phyloP scores from a whole-genome alignment of 2,888 invertebrate genomes.

The Autographa pulchrina region DNA sequence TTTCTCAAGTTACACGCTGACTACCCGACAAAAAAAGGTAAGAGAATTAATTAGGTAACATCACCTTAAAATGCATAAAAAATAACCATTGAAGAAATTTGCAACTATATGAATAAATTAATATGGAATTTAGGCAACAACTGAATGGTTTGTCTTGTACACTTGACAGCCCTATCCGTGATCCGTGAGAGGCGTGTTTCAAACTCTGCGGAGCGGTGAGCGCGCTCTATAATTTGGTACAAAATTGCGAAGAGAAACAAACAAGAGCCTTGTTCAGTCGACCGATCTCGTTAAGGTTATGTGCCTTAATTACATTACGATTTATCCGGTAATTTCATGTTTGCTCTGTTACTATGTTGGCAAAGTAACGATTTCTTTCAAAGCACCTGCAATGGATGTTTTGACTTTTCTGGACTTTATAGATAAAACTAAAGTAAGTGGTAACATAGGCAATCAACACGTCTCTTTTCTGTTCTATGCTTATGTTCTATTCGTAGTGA shows the following conservation, averaged over 20 bases:
- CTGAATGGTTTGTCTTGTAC: background rate
- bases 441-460: no score
- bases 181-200: slow-evolving; percentile 54
- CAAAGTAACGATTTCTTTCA: slow-evolving; percentile 11
- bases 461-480: no score
- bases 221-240: slow-evolving; percentile 64
- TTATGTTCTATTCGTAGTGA: no score
- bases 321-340: slow-evolving; percentile 46
- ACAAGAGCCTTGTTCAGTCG: slow-evolving; percentile 56
- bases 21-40: no score
- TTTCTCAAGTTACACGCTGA: no score
- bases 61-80: no score
- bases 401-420: background rate
- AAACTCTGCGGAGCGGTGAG: slow-evolving; percentile 40
- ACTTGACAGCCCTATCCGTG: slow-evolving; percentile 40
- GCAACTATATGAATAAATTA: no score
- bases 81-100: no score
- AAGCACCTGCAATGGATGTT: slow-evolving; percentile 8
- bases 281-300: slow-evolving; percentile 54
- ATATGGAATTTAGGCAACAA: background rate
- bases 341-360: slow-evolving; percentile 30
- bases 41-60: no score
- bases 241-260: slow-evolving; percentile 69
- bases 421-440: no score
- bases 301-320: slow-evolving; percentile 55